Evolutionary conservation across 2,113 vertebrate genomes (phyloP).

Genomic region (Hucho hucho): DNA sequence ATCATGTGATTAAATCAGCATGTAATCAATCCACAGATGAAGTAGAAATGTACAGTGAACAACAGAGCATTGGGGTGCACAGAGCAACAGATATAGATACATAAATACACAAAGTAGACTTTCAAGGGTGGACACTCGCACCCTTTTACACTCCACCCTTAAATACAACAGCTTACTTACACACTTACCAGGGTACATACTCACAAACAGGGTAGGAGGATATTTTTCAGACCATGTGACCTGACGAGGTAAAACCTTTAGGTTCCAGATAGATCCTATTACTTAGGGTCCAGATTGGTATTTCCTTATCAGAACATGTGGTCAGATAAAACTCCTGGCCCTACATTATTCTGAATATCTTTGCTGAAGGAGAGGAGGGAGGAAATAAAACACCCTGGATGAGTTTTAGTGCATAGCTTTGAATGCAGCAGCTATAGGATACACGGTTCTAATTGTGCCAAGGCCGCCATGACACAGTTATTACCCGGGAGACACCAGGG

Average conservation of each 20-base stretch:
- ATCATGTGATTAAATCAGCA: not conserved
- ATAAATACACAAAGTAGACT: constrained; percentile 21
- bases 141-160: no score
- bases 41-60: constrained; percentile 42
- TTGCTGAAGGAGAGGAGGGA: constrained; percentile 18
- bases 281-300: not conserved
- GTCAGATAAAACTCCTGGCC: not conserved
- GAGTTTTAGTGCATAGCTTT: constrained; percentile 61
- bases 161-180: no score
- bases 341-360: constrained; percentile 37
- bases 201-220: no score
- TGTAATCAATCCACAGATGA: not conserved
- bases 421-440: constrained; percentile 45
- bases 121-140: not conserved
- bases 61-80: constrained; percentile 26
- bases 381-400: not conserved
- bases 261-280: no score
- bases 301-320: not conserved
- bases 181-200: no score
- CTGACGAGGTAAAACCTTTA: no score
- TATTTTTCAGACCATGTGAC: no score
- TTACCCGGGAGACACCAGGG: constrained; percentile 3
- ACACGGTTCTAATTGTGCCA: not conserved
- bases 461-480: constrained; percentile 1
- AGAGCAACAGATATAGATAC: constrained; percentile 42